Evolutionary conservation across 2,888 invertebrate species (phyloP).

Genomic region (Polietes domitor): DNA sequence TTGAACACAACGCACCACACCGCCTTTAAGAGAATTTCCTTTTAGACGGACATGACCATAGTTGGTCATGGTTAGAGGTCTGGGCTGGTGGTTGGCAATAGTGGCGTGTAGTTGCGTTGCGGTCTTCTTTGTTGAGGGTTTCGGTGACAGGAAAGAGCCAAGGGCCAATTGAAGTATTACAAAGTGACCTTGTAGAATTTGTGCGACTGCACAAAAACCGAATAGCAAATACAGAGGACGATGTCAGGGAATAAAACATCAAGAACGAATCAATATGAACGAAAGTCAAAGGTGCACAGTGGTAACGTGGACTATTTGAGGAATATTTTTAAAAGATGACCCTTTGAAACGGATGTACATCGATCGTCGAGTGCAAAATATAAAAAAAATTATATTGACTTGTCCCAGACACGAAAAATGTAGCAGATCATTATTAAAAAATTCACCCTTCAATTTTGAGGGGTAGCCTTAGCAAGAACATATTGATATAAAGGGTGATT

Average conservation of each 20-base stretch:
- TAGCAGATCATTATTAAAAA: too few species aligned
- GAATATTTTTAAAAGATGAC: too few species aligned
- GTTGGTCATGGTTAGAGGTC: slow-evolving; percentile 10
- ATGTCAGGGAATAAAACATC: too few species aligned
- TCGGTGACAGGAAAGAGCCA: slow-evolving; percentile 24
- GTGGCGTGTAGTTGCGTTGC: background rate
- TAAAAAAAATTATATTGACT: too few species aligned
- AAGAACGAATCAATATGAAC: too few species aligned
- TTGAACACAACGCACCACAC: slow-evolving; percentile 6
- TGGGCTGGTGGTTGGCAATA: background rate
- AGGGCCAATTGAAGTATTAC: slow-evolving; percentile 35
- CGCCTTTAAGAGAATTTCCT: slow-evolving; percentile 16
- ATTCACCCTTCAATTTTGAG: too few species aligned
- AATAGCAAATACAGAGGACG: background rate
- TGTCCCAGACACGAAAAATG: too few species aligned
- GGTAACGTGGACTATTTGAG: too few species aligned
- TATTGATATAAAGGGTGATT: too few species aligned
- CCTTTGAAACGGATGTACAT: too few species aligned
- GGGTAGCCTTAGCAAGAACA: too few species aligned
- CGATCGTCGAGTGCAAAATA: too few species aligned
- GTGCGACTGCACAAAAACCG: background rate
- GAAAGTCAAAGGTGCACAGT: background rate
- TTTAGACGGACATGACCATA: background rate
- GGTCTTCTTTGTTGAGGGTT: slow-evolving; percentile 5
- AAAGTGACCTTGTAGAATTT: slow-evolving; percentile 19